phyloP scores from a whole-genome alignment of 2,888 invertebrate genomes.

The Taenaris catops region DNA sequence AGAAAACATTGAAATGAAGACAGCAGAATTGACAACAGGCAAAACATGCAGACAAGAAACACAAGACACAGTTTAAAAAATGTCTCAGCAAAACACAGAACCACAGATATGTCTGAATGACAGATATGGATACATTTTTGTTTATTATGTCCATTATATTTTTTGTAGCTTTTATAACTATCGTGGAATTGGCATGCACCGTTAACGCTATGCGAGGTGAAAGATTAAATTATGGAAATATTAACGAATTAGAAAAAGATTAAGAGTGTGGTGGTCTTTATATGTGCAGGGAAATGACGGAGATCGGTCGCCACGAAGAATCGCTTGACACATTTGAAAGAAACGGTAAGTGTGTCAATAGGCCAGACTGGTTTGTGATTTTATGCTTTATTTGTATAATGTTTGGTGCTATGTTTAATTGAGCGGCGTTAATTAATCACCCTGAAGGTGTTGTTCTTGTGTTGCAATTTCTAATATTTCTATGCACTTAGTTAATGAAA shows the following conservation, averaged over 20 bases:
- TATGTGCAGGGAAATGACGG: constrained; percentile 72
- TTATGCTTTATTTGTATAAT: constrained; percentile 3
- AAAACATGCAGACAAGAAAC: constrained; percentile 35
- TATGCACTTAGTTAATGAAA: no score
- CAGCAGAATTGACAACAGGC: constrained; percentile 37
- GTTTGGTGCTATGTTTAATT: constrained; percentile 1
- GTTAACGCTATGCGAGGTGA: constrained; percentile 59
- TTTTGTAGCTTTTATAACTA: constrained; percentile 60
- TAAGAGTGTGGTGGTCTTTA: constrained; percentile 79
- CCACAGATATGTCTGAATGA: constrained; percentile 29
- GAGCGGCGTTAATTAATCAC: background rate
- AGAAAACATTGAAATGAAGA: constrained; percentile 36
- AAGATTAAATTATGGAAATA: constrained; percentile 38
- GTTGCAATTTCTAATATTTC: no score
- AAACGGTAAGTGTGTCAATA: constrained; percentile 38
- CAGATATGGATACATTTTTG: constrained; percentile 41
- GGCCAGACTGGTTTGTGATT: constrained; percentile 5
- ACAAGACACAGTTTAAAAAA: constrained; percentile 34
- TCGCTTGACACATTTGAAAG: constrained; percentile 28
- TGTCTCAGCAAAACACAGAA: constrained; percentile 25
- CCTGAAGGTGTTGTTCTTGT: no score
- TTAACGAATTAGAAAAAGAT: constrained; percentile 37
- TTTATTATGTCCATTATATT: constrained; percentile 36
- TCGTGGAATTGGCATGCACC: constrained; percentile 71
- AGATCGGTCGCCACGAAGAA: constrained; percentile 35